These are phyloP conservation scores for Clytia hemisphaerica DNA, from an alignment of 30 jellyfish, hydroid and myxozoan genomes.

Conservation along the genomic window DNA sequence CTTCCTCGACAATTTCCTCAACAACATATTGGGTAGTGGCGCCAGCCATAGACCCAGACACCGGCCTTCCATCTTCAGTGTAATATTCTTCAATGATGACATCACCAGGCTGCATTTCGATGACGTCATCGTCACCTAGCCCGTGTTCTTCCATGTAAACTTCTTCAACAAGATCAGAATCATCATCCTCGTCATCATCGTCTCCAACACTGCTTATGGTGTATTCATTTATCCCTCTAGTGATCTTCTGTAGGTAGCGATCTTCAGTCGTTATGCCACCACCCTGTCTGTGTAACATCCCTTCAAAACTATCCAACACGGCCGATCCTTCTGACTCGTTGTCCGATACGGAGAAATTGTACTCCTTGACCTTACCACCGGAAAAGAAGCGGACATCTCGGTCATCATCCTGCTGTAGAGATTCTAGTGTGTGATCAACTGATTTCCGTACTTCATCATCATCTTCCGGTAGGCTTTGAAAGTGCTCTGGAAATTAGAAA, in stretches of 20 bases:
- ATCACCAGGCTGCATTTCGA: too few species aligned
- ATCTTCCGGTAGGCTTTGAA: conserved; percentile 59
- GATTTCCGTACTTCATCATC: conserved; percentile 55
- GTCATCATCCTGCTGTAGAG: conserved; percentile 76
- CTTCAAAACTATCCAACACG: too few species aligned
- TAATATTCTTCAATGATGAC: conserved; percentile 50
- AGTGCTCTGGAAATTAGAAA: conserved; percentile 51
- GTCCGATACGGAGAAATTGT: too few species aligned
- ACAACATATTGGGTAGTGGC: conserved; percentile 6
- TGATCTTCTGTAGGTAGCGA: not conserved
- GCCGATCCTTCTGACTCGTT: too few species aligned
- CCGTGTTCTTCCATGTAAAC: conserved; percentile 13
- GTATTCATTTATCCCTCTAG: not conserved
- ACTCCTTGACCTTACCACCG: conserved; percentile 56
- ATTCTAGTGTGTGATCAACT: conserved; percentile 60
- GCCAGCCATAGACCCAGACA: not conserved
- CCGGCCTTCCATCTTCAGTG: conserved; percentile 16
- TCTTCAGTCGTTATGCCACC: too few species aligned
- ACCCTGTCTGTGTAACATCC: too few species aligned
- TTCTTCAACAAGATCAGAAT: conserved; percentile 26
- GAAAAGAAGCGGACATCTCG: conserved; percentile 96
- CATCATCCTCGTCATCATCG: conserved; percentile 8
- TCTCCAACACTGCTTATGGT: conserved; percentile 14
- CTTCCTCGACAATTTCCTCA: conserved; percentile 26
- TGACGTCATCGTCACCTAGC: conserved; percentile 5